Evolutionary conservation across 2,888 invertebrate genomes (phyloP).

Genomic region (Xestobium rufovillosum): DNA sequence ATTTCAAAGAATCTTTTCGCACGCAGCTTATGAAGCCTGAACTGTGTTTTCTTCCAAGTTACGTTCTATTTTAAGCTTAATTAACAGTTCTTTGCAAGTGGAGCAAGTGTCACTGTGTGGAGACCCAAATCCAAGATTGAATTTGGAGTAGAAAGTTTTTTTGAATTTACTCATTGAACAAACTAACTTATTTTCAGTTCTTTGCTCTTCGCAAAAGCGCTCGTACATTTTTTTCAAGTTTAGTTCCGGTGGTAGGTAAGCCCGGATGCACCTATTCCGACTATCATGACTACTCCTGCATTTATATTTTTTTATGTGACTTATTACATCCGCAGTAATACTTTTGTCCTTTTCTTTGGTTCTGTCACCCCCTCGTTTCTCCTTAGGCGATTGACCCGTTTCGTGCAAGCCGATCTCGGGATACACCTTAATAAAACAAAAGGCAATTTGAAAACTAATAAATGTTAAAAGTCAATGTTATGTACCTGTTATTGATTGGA

Average conservation of each 20-base stretch:
- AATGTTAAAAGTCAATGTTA: too few species aligned
- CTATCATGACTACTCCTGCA: constrained; percentile 3
- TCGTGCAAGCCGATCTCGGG: constrained; percentile 1
- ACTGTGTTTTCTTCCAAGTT: constrained; percentile 1
- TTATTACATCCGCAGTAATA: constrained; percentile 1
- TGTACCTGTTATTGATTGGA: too few species aligned
- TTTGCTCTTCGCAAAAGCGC: not conserved
- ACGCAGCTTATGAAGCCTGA: constrained; percentile 6
- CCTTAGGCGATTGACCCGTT: not conserved
- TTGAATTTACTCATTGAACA: constrained; percentile 7
- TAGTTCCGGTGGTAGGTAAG: constrained; percentile 6
- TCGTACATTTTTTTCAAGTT: constrained; percentile 5
- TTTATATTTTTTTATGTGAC: constrained; percentile 1
- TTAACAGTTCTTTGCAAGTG: constrained; percentile 3
- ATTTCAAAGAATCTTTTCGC: constrained; percentile 6
- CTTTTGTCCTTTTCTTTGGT: too few species aligned
- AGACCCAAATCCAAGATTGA: constrained; percentile 4
- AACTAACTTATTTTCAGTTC: too few species aligned
- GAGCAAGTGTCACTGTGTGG: constrained; percentile 5
- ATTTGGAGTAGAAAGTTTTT: not conserved
- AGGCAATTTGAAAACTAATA: too few species aligned
- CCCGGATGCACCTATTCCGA: too few species aligned
- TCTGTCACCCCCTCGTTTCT: not conserved
- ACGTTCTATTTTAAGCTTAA: not conserved
- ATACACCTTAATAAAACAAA: too few species aligned